Evolutionary conservation across 2,797 vertebrate species (phyloP).

Genomic region (Brachymystax lenok): DNA sequence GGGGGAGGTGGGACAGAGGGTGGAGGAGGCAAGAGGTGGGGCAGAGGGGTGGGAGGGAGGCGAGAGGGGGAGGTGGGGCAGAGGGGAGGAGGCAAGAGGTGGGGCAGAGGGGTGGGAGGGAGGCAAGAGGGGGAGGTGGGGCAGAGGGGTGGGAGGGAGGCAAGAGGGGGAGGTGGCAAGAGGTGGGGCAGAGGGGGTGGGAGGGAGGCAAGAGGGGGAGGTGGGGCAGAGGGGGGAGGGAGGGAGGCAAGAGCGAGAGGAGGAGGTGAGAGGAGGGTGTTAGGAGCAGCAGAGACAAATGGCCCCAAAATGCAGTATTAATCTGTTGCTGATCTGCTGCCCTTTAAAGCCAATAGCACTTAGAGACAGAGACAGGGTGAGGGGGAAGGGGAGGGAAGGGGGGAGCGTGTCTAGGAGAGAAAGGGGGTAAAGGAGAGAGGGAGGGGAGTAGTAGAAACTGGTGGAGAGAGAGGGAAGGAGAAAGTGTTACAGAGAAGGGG

Average conservation of each 20-base stretch:
- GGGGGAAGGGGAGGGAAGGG: slow-evolving; percentile 27
- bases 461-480: slow-evolving; percentile 26
- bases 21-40: no score
- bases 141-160: no score
- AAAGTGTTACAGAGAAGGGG: background rate
- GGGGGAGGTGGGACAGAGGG: no score
- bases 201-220: no score
- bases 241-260: background rate
- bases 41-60: no score
- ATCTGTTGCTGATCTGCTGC: slow-evolving; percentile 82
- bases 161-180: no score
- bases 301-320: slow-evolving; percentile 81
- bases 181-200: background rate
- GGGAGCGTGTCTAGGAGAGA: slow-evolving; percentile 5
- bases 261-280: slow-evolving; percentile 40
- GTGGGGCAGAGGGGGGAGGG: no score
- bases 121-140: no score
- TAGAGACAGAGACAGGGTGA: slow-evolving; percentile 55
- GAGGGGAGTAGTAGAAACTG: background rate
- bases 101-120: no score
- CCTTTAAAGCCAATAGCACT: slow-evolving; percentile 79
- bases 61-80: no score
- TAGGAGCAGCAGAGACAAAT: slow-evolving; percentile 76
- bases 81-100: slow-evolving; percentile 1
- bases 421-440: background rate